A percentile compares a stretch with the other conserved stretches of the same genome.
Conservation (phyloP, 1,140 invertebrate species). For the Rhyacophila brunnea region DNA sequence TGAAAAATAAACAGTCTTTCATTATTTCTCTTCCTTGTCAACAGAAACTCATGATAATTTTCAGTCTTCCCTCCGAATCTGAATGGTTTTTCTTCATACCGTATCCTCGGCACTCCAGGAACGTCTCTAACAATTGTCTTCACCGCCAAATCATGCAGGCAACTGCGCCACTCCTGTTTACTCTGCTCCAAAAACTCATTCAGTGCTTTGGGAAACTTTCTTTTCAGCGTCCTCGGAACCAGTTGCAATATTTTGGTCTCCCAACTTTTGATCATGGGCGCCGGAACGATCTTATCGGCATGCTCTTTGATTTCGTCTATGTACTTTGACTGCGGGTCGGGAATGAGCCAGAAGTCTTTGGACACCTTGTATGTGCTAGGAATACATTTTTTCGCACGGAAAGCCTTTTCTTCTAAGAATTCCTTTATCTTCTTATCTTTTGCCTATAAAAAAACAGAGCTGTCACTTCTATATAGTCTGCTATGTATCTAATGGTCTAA, state of each 20-base stretch:
- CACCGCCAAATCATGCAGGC: slow-evolving; percentile 52
- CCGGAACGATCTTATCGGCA: slow-evolving; percentile 44
- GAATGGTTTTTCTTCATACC: slow-evolving; percentile 51
- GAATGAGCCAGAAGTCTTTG: slow-evolving; percentile 20
- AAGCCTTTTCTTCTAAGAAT: slow-evolving; percentile 27
- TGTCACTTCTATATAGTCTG: slow-evolving; percentile 2
- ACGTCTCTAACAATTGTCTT: slow-evolving; percentile 51
- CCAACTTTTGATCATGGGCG: slow-evolving; percentile 52
- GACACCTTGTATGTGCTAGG: neutral
- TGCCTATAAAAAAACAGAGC: slow-evolving; percentile 18
- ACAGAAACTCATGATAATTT: slow-evolving; percentile 58
- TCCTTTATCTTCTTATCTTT: slow-evolving; percentile 27
- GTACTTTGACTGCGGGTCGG: slow-evolving; percentile 42
- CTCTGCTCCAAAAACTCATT: slow-evolving; percentile 51
- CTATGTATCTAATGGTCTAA: too few species aligned
- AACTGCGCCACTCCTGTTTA: slow-evolving; percentile 49
- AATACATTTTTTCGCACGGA: slow-evolving; percentile 5
- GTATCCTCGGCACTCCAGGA: slow-evolving; percentile 43
- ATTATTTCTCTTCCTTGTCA: slow-evolving; percentile 55
- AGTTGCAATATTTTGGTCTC: slow-evolving; percentile 52
- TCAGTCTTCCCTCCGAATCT: slow-evolving; percentile 59
- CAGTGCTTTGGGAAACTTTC: slow-evolving; percentile 44
- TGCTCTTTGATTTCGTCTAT: slow-evolving; percentile 44
- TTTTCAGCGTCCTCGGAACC: slow-evolving; percentile 45
- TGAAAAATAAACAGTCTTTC: slow-evolving; percentile 60